These are phyloP conservation scores for Ophthalmolycus amberensis DNA, from an alignment of 2,113 vertebrate genomes.

Conservation along the genomic window DNA sequence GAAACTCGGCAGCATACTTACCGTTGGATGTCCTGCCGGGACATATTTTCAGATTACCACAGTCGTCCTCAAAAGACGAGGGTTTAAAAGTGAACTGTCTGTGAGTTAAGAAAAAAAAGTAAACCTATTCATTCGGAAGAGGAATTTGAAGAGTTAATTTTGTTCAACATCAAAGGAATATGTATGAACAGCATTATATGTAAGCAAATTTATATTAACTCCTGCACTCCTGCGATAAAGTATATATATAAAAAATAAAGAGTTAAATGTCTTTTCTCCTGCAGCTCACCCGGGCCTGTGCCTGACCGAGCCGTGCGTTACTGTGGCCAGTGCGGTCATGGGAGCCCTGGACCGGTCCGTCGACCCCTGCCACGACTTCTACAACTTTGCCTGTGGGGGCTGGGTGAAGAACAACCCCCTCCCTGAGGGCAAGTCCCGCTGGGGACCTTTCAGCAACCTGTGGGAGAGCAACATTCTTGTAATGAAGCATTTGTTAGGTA, in stretches of 20 bases:
- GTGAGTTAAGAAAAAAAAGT: background rate
- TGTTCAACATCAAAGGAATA: background rate
- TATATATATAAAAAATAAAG: background rate
- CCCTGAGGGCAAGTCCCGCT: slow-evolving; percentile 93
- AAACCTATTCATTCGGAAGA: background rate
- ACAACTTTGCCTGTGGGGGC: slow-evolving; percentile 92
- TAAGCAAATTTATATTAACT: background rate
- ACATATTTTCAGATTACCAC: slow-evolving; percentile 39
- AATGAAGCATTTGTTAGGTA: slow-evolving; percentile 95
- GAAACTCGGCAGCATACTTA: background rate
- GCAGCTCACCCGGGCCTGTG: slow-evolving; percentile 84
- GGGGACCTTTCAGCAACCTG: slow-evolving; percentile 95
- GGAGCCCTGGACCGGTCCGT: slow-evolving; percentile 88
- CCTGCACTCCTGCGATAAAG: background rate
- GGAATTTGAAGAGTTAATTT: background rate
- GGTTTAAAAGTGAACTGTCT: background rate
- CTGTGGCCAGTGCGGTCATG: slow-evolving; percentile 88
- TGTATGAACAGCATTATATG: background rate
- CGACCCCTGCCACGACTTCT: slow-evolving; percentile 96
- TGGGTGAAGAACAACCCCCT: slow-evolving; percentile 95
- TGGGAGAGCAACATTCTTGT: slow-evolving; percentile 97
- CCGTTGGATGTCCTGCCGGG: slow-evolving; percentile 15
- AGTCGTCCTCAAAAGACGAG: background rate
- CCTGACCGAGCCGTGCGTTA: slow-evolving; percentile 90
- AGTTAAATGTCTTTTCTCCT: background rate